A percentile compares a stretch with the other conserved stretches of the same genome.
phyloP scores from a whole-genome alignment of 2,888 invertebrate genomes.

The Labia minor region DNA sequence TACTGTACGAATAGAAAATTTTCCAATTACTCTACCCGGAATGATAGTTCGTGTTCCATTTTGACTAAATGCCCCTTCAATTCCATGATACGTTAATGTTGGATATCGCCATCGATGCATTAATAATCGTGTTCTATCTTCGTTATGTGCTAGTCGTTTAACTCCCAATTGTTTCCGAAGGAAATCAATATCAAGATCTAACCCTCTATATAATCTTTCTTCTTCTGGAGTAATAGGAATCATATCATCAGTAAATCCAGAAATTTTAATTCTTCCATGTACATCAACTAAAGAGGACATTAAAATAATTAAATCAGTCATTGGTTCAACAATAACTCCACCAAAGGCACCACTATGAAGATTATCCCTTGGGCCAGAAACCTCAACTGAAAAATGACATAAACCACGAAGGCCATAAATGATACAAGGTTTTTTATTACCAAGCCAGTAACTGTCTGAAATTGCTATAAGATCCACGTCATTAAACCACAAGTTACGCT shows the following conservation, averaged over 20 bases:
- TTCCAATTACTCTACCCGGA: slow-evolving; percentile 42
- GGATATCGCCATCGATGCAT: slow-evolving; percentile 48
- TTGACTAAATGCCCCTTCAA: slow-evolving; percentile 47
- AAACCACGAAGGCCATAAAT: slow-evolving; percentile 48
- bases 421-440: slow-evolving; percentile 47
- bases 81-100: slow-evolving; percentile 46
- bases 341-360: slow-evolving; percentile 49
- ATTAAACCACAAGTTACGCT: slow-evolving; percentile 40
- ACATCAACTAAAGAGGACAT: slow-evolving; percentile 40
- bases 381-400: slow-evolving; percentile 43
- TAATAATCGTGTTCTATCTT: slow-evolving; percentile 37
- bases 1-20: slow-evolving; percentile 48
- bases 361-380: slow-evolving; percentile 45
- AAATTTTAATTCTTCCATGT: slow-evolving; percentile 42
- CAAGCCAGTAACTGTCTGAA: slow-evolving; percentile 52
- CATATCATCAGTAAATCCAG: slow-evolving; percentile 43
- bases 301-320: slow-evolving; percentile 42
- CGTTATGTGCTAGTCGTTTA: slow-evolving; percentile 35
- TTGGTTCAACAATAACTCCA: slow-evolving; percentile 43
- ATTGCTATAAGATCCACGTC: slow-evolving; percentile 47
- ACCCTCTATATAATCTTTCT: slow-evolving; percentile 38
- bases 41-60: slow-evolving; percentile 46
- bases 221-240: slow-evolving; percentile 37
- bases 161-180: slow-evolving; percentile 39
- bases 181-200: slow-evolving; percentile 44